These are phyloP conservation scores for Siderastrea siderea DNA, from an alignment of 92 coral and sea anemone species.

Conservation along the genomic window DNA sequence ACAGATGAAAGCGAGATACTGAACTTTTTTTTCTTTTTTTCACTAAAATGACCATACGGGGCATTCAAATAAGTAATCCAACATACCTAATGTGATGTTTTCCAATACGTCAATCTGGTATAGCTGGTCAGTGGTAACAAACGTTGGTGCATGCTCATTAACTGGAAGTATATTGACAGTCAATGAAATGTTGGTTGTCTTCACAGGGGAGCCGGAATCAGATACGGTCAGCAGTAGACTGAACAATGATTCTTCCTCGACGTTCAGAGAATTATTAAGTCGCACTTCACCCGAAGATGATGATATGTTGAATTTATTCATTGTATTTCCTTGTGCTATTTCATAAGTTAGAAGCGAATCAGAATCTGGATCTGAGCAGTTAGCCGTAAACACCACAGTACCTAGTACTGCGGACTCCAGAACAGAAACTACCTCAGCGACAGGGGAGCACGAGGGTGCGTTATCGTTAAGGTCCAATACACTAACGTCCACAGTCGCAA, in stretches of 20 bases:
- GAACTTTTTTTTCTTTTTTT: too few relatives aligned
- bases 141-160: conserved; percentile 70
- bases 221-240: conserved; percentile 63
- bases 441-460: conserved; percentile 48
- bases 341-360: conserved; percentile 51
- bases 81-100: conserved; percentile 68
- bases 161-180: conserved; percentile 61
- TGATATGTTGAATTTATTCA: conserved; percentile 65
- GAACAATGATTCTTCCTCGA: conserved; percentile 53
- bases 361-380: conserved; percentile 71
- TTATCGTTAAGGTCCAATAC: conserved; percentile 74
- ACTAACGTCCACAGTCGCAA: conserved; percentile 65
- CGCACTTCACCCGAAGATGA: conserved; percentile 63
- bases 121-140: conserved; percentile 46
- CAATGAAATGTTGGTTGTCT: conserved; percentile 48
- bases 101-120: conserved; percentile 68
- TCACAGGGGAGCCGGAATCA: conserved; percentile 67
- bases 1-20: too few relatives aligned
- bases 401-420: conserved; percentile 66
- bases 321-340: conserved; percentile 50
- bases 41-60: too few relatives aligned
- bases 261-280: conserved; percentile 41
- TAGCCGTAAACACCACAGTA: conserved; percentile 51
- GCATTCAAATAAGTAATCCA: background rate
- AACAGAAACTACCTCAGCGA: conserved; percentile 41